Percentiles rank a stretch among this genome's conserved stretches.
phyloP scores from a whole-genome alignment of 2,113 vertebrate species.

The Notiomystis cincta region DNA sequence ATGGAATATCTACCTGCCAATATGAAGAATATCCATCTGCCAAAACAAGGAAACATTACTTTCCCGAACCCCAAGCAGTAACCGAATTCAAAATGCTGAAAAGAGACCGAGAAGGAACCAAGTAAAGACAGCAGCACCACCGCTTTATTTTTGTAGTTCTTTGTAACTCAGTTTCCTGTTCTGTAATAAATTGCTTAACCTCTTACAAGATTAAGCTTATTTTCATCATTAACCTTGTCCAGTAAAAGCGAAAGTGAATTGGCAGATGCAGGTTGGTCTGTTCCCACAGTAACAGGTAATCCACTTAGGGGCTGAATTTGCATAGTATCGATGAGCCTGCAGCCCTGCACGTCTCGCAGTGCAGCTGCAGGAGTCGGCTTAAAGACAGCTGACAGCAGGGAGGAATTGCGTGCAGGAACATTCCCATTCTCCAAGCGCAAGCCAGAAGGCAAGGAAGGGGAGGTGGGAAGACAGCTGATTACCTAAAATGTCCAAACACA shows the following conservation, averaged over 20 bases:
- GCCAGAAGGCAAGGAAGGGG: background rate
- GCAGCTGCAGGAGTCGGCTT: background rate
- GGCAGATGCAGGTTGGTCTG: background rate
- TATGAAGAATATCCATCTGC: background rate
- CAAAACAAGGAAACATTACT: background rate
- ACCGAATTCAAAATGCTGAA: background rate
- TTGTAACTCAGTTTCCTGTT: background rate
- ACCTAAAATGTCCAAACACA: background rate
- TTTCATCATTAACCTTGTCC: background rate
- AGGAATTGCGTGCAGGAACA: background rate
- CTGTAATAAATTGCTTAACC: background rate
- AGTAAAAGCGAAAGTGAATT: background rate
- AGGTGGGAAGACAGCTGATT: background rate
- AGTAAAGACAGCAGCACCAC: background rate
- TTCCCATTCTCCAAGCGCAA: background rate
- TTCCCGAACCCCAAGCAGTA: background rate
- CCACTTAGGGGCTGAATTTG: background rate
- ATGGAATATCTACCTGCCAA: background rate
- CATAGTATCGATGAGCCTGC: background rate
- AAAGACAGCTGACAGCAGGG: background rate
- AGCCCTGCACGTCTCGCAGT: background rate
- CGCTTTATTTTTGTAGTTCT: background rate
- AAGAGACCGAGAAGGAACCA: background rate
- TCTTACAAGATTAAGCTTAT: background rate
- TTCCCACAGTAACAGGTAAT: conserved; percentile 3